Conservation (phyloP, 2,797 vertebrate species). For the Pseudotriccus pelzelni region DNA sequence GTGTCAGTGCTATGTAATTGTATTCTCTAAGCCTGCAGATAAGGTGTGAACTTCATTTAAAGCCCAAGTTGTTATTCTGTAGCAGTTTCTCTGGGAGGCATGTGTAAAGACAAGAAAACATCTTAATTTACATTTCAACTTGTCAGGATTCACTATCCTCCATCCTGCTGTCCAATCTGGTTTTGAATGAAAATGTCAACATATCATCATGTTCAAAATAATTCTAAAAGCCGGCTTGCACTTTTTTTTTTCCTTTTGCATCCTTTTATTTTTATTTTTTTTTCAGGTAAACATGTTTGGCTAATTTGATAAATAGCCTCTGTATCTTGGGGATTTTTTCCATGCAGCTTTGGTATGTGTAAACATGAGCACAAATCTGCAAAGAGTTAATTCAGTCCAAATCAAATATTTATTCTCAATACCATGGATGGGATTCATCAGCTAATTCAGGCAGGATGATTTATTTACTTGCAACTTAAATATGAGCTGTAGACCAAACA, state of each 20-base stretch:
- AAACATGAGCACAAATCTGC: not conserved
- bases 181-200: not conserved
- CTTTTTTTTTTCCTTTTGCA: not conserved
- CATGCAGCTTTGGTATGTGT: not conserved
- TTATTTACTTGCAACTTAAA: constrained; percentile 61
- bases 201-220: not conserved
- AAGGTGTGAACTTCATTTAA: not conserved
- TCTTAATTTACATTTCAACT: not conserved
- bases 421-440: not conserved
- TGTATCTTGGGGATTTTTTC: not conserved
- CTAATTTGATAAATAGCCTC: not conserved
- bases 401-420: constrained; percentile 47
- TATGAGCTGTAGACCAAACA: constrained; percentile 62
- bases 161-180: not conserved
- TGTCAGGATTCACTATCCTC: not conserved
- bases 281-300: not conserved
- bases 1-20: not conserved
- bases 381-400: constrained; percentile 17
- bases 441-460: constrained; percentile 45
- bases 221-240: not conserved
- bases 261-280: not conserved
- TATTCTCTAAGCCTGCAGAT: not conserved
- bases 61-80: not conserved
- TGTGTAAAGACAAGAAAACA: not conserved
- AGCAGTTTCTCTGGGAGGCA: not conserved